Conservation (phyloP, 2,113 vertebrate genomes). For the Oryctolagus cuniculus region mOryCun1.1 NC_091436.1:114267501-114268000, state of each 20-base stretch:
- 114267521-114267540: too few relatives aligned
- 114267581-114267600: too few relatives aligned
- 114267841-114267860: conserved; percentile 19
- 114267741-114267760: neutral
- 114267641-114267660: too few relatives aligned
- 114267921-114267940: neutral
- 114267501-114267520: too few relatives aligned
- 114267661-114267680: neutral
- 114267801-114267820: conserved; percentile 63
- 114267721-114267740: neutral
- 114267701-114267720: neutral
- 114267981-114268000: conserved; percentile 54
- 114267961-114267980: conserved; percentile 35
- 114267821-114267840: conserved; percentile 4
- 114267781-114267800: conserved; percentile 34
- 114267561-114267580: too few relatives aligned
- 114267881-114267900: neutral
- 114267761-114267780: neutral
- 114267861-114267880: neutral
- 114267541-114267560: too few relatives aligned
- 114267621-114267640: too few relatives aligned
- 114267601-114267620: too few relatives aligned
- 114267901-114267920: neutral
- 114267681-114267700: neutral
- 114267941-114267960: neutral